Percentiles rank a stretch among this genome's conserved stretches.
Conservation (phyloP, 2,113 vertebrate species). For the Cacatua alba region DNA sequence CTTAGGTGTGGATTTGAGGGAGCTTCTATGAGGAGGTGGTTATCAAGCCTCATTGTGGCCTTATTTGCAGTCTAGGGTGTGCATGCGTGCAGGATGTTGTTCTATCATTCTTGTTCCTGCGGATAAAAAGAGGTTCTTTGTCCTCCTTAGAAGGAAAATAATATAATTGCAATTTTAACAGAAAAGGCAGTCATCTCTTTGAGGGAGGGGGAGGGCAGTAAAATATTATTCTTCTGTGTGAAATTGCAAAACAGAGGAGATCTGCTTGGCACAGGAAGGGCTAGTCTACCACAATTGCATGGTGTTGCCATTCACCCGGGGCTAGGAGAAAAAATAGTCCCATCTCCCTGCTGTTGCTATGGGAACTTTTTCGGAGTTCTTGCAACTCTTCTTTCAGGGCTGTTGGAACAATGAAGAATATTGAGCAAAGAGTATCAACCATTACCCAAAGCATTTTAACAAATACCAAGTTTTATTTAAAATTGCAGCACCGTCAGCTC, state of each 20-base stretch:
- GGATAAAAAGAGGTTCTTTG: neutral
- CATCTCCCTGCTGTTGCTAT: constrained; percentile 55
- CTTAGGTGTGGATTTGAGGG: fast-evolving
- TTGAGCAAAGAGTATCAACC: neutral
- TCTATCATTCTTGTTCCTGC: neutral
- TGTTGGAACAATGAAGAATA: constrained; percentile 36
- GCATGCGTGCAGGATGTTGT: neutral
- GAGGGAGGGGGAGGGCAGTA: neutral
- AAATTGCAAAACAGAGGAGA: neutral
- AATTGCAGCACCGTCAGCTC: neutral
- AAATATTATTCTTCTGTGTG: neutral
- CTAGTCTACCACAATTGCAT: neutral
- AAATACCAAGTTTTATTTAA: constrained; percentile 44
- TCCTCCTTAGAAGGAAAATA: neutral
- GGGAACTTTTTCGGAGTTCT: constrained; percentile 42
- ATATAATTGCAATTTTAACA: neutral
- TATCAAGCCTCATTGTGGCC: neutral
- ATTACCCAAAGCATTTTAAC: neutral
- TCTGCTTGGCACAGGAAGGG: neutral
- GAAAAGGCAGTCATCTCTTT: neutral
- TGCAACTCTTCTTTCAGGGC: constrained; percentile 6
- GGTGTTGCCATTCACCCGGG: neutral
- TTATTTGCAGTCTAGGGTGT: neutral
- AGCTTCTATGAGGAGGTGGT: neutral
- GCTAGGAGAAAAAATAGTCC: neutral